These are phyloP conservation scores for Bovichtus diacanthus DNA, from an alignment of 2,797 vertebrate species.

Conservation along the genomic window DNA sequence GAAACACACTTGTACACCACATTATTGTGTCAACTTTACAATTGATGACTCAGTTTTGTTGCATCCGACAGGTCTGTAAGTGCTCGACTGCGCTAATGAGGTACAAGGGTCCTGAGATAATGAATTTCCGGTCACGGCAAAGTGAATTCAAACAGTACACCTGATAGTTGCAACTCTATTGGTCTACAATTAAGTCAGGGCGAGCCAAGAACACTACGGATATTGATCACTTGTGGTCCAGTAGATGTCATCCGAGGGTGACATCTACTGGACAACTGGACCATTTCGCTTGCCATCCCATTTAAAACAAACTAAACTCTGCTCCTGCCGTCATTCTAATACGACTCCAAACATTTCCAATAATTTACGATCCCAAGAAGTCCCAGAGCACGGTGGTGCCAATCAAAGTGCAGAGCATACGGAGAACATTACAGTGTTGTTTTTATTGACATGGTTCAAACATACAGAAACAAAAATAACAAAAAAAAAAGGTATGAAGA, in stretches of 20 bases:
- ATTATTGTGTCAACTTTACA: background rate
- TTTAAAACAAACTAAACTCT: background rate
- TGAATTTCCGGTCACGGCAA: background rate
- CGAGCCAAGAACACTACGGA: background rate
- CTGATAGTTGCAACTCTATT: background rate
- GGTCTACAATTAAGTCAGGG: background rate
- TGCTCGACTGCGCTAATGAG: background rate
- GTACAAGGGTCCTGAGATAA: background rate
- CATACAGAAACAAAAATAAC: slow-evolving; percentile 62
- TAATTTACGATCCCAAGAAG: background rate
- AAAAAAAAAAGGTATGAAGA: slow-evolving; percentile 44
- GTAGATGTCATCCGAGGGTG: background rate
- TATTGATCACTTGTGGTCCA: background rate
- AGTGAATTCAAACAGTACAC: background rate
- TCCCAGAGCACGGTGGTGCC: background rate
- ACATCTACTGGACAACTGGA: slow-evolving; percentile 27
- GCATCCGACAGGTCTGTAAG: background rate
- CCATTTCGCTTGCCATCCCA: background rate
- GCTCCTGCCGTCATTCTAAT: background rate
- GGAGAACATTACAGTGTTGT: slow-evolving; percentile 46
- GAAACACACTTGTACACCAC: background rate
- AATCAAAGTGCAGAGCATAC: background rate
- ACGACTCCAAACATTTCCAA: background rate
- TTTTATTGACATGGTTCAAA: slow-evolving; percentile 79
- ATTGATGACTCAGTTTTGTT: background rate